Evolutionary conservation across 2,797 vertebrate genomes (phyloP), one percentile per base, ranked within the genome.

Genomic region (Lepus townsendii): DNA sequence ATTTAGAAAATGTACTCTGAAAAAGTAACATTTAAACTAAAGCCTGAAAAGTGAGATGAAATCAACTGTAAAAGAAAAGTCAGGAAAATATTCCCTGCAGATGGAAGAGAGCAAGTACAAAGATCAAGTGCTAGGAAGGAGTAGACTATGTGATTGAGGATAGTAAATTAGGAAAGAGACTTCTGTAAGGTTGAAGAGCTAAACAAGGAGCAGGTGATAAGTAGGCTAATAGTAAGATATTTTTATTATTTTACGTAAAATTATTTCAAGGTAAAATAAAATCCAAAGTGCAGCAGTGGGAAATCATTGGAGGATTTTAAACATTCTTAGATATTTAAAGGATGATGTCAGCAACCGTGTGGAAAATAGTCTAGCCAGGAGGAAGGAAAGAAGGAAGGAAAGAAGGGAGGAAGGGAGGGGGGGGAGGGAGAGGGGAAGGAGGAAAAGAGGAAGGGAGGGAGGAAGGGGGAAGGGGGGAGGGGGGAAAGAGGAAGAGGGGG

Each of bases 311-410:
- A 72, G 24, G 5, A 62, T 60, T 60, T 94, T 68, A 35, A 79
- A 80, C 77, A 90, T 83, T 24, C 60, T 57, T 76, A 60, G 50
- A 35, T 78, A 90, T 88, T 93, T 57, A 12, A 71, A 88, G 71
- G 91, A 42, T 47, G 22, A 16, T n/a, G 77, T 73, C 75, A 69
- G 20, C 38, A 78, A 19, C 24, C 62, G 12, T 63, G 4, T 91
- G 17, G 87, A 73, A 90, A 72, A 80, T 24, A 60, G 26, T 72
- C 62, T 38, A 73, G 30, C 76, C 12, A 84, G 42, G 38, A 17
- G 32, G 24, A 68, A 77, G 42, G 42, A 42, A 42, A 8, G 42
- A 42, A 42, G 42, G 42, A 9, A 42, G 42, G 42, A 7, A 42
- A 8, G 42, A 7, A 42, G 42, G 42, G 5, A 38, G 38, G 38